Base-by-base conservation (phyloP, 2,797 vertebrate species). In the Peromyscus eremicus region DNA sequence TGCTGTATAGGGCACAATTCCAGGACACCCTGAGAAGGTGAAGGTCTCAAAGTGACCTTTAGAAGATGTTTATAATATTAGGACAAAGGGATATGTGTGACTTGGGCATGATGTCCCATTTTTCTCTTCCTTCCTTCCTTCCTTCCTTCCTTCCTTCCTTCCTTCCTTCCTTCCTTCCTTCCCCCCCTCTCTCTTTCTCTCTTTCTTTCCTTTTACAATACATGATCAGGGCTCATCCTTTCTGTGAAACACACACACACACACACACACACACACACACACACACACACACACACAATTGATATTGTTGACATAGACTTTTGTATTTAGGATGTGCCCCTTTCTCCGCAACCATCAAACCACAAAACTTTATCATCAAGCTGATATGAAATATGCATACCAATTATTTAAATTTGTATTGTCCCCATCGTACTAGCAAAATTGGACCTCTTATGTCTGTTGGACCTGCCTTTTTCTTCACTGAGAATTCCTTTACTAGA, bases 31-130 rank as follows among this genome's bases (percentile, higher is more conserved):
- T 29, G 70, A 62, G 19, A 77, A 86, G 76, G 71, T 6, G 14
- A 94, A 46, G 43, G 6, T 21, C 37, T 46, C 27, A 66, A 52
- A 32, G 37, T 12, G 68, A 73, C 52, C 29, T 84, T 57, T 82
- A 8, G 37, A 70, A 70, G 71, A 73, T 86, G 16, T 79, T 94
- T 73, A 75, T 62, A 89, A 94, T 73, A 73, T 46, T 91, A 70
- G 64, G 23, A 16, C 29, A 81, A 94, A 89, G n/a, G 13, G 9
- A 14, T 46, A 57, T 27, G 9, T 27, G 9, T 23, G 8, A 62
- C 85, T 81, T 89, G 57, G 17, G 5, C 75, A n/a, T 95, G 43
- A 46, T 43, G 12, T 27, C 64, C 5, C n/a, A 52, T 52, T 85
- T 85, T 37, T 21, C 29, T 4, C 23, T 80, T 23, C 52, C 12